Evolutionary conservation across 2,888 invertebrate species (phyloP).

Genomic region (Agrotis clavis): DNA sequence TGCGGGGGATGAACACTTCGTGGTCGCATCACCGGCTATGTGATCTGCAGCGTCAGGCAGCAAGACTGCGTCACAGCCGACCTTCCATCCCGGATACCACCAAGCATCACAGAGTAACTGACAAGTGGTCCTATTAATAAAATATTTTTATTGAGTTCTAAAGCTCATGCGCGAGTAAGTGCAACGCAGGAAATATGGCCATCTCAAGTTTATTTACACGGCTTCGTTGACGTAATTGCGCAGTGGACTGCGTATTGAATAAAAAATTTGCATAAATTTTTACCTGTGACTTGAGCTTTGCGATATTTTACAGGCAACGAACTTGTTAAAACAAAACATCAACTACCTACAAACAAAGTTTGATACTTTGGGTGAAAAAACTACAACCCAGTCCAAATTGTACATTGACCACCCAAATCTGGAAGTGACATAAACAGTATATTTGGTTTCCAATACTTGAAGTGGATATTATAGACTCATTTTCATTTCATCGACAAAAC

Average conservation of each 20-base stretch:
- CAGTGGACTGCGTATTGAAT: background rate
- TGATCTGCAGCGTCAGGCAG: slow-evolving; percentile 83
- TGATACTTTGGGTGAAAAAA: background rate
- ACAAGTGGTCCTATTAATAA: slow-evolving; percentile 1
- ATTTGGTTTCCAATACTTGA: too few relatives aligned
- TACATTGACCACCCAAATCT: background rate
- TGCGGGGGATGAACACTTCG: slow-evolving; percentile 88
- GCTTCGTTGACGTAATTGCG: background rate
- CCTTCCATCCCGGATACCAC: slow-evolving; percentile 85
- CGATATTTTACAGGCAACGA: background rate
- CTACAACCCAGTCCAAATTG: background rate
- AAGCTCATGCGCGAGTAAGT: slow-evolving; percentile 33
- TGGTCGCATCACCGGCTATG: slow-evolving; percentile 87
- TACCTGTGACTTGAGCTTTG: background rate
- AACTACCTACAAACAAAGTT: background rate
- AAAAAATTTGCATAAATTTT: background rate
- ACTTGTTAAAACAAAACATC: background rate
- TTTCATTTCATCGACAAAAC: too few relatives aligned
- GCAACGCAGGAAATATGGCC: slow-evolving; percentile 7
- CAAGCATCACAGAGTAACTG: slow-evolving; percentile 77
- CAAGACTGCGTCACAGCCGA: slow-evolving; percentile 81
- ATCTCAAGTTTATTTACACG: background rate
- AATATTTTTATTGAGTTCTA: slow-evolving; percentile 1
- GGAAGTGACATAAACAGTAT: background rate
- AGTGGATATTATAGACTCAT: too few relatives aligned